These are phyloP conservation scores for Pelecanoides urinatrix DNA, from an alignment of 2,113 vertebrate genomes.

Conservation along the genomic window DNA sequence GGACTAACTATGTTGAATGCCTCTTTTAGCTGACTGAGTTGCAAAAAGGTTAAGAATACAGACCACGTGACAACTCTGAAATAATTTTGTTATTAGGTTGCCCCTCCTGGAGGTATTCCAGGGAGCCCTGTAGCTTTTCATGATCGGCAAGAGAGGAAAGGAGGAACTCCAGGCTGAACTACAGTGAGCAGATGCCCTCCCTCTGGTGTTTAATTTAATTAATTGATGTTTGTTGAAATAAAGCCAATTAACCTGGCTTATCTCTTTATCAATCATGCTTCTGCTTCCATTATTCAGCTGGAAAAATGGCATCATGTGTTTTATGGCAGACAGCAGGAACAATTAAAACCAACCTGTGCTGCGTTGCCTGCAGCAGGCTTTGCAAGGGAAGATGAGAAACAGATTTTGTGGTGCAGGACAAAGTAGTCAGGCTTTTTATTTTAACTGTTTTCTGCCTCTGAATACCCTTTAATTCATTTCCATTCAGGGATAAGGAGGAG, in stretches of 20 bases:
- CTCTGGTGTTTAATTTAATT: slow-evolving; percentile 57
- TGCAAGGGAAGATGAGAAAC: not conserved
- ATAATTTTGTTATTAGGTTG: not conserved
- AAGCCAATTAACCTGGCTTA: slow-evolving; percentile 60
- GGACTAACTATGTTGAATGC: not conserved
- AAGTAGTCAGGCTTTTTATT: not conserved
- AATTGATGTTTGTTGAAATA: slow-evolving; percentile 64
- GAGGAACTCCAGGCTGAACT: not conserved
- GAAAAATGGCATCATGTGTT: slow-evolving; percentile 28
- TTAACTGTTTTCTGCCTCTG: not conserved
- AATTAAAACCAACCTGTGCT: slow-evolving; percentile 35
- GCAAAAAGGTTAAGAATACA: not conserved
- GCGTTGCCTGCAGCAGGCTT: not conserved
- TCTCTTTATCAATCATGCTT: slow-evolving; percentile 57
- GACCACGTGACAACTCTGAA: not conserved
- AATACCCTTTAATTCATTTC: not conserved
- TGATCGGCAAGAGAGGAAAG: not conserved
- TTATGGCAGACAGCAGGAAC: slow-evolving; percentile 30
- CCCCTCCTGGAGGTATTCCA: not conserved
- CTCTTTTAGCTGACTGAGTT: not conserved
- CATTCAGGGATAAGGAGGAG: not conserved
- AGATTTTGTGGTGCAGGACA: not conserved
- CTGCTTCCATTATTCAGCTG: slow-evolving; percentile 26
- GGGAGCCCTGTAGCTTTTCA: not conserved
- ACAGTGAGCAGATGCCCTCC: slow-evolving; percentile 34